Evolutionary conservation across 1,140 invertebrate species (phyloP).

Genomic region (Brachionus angularis): DNA sequence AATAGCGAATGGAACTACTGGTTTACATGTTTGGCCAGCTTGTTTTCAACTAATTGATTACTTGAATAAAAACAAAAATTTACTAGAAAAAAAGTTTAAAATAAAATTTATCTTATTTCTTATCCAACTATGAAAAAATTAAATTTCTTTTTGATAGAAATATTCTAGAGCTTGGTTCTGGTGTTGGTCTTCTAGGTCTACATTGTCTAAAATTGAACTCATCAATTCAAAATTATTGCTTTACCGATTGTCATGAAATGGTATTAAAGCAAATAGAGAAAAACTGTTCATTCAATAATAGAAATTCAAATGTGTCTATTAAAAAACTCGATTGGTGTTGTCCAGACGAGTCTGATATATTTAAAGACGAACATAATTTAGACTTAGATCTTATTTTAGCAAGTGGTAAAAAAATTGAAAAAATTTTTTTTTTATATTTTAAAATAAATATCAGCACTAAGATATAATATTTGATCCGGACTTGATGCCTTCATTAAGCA

Average conservation of each 20-base stretch:
- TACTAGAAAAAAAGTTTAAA: neutral
- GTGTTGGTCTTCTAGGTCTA: neutral
- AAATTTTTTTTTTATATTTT: neutral
- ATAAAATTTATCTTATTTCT: too few species aligned
- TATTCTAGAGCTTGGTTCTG: neutral
- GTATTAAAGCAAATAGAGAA: conserved; percentile 13
- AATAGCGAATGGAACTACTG: conserved; percentile 8
- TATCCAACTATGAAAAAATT: too few species aligned
- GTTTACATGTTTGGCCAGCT: conserved; percentile 24
- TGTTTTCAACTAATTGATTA: neutral
- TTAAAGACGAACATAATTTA: neutral
- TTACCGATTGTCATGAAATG: neutral
- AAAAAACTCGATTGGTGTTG: neutral
- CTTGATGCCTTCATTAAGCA: neutral
- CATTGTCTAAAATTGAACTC: neutral
- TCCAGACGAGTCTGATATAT: neutral
- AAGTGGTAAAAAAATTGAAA: neutral
- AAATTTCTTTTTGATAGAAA: too few species aligned
- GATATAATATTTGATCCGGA: conserved; percentile 24
- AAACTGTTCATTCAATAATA: neutral
- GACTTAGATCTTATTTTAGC: conserved; percentile 31
- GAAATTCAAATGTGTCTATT: neutral
- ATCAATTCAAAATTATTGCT: neutral
- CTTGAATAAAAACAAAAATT: neutral
- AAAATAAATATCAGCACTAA: neutral